phyloP scores from a whole-genome alignment of 2,888 invertebrate genomes.

The Tenthredo distinguenda region DNA sequence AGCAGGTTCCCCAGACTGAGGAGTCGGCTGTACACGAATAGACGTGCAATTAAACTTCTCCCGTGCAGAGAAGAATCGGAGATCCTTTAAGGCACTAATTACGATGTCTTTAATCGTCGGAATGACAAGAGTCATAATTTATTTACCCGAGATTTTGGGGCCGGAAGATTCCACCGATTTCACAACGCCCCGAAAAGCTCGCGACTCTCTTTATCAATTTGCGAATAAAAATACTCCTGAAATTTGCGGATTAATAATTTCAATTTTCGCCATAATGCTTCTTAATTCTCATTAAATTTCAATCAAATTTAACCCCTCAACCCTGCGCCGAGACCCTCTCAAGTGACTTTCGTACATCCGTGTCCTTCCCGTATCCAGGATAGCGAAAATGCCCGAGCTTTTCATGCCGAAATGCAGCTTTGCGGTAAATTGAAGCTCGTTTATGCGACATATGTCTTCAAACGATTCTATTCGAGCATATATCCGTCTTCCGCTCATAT shows the following conservation, averaged over 20 bases:
- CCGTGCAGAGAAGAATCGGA: background rate
- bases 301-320: background rate
- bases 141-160: background rate
- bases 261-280: background rate
- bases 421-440: background rate
- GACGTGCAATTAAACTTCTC: conserved; percentile 13
- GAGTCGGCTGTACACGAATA: background rate
- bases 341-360: background rate
- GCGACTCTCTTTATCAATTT: no score
- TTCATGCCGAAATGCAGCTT: background rate
- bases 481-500: background rate
- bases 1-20: background rate
- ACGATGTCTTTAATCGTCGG: background rate
- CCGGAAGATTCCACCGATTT: background rate
- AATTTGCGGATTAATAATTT: background rate
- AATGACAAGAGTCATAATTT: conserved; percentile 18
- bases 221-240: background rate
- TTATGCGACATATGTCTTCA: background rate
- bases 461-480: background rate
- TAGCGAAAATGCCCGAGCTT: background rate
- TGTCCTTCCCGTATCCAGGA: background rate
- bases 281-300: background rate
- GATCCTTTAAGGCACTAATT: background rate
- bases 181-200: background rate
- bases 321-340: background rate